These are phyloP conservation scores for Euproctis similis DNA, from an alignment of 2,888 invertebrate genomes.

Conservation along the genomic window DNA sequence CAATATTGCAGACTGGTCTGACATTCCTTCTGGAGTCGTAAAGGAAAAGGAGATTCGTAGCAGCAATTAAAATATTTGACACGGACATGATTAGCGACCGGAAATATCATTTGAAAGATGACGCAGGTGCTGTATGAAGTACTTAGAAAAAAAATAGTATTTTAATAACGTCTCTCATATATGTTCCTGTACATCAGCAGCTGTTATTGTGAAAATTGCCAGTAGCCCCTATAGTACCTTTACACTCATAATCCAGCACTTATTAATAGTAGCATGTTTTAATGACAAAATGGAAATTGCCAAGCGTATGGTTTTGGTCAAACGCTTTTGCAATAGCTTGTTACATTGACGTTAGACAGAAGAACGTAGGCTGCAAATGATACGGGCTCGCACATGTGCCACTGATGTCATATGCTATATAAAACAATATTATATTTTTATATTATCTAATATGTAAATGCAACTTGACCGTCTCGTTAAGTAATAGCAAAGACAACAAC, in stretches of 20 bases:
- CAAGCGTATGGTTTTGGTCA: slow-evolving; percentile 53
- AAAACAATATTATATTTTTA: too few species aligned
- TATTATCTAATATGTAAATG: too few species aligned
- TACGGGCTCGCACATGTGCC: slow-evolving; percentile 63
- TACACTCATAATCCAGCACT: slow-evolving; percentile 65
- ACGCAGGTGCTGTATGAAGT: slow-evolving; percentile 54
- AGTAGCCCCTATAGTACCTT: slow-evolving; percentile 66
- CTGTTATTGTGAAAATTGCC: slow-evolving; percentile 65
- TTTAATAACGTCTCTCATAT: too few species aligned
- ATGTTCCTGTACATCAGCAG: slow-evolving; percentile 57
- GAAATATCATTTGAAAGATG: slow-evolving; percentile 26
- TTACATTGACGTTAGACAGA: slow-evolving; percentile 46
- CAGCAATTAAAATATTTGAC: slow-evolving; percentile 5
- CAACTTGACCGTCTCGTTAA: too few species aligned
- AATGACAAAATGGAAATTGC: slow-evolving; percentile 72
- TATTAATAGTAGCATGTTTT: slow-evolving; percentile 68
- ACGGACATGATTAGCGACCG: slow-evolving; percentile 19
- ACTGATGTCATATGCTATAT: slow-evolving; percentile 12
- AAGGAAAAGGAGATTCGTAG: too few species aligned
- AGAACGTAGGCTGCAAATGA: slow-evolving; percentile 35
- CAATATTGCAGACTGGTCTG: too few species aligned
- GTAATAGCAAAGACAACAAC: too few species aligned
- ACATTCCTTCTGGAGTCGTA: too few species aligned
- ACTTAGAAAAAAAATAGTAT: slow-evolving; percentile 58
- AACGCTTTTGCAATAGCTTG: slow-evolving; percentile 50